Percentiles rank a stretch among this genome's conserved stretches.
phyloP scores from a whole-genome alignment of 2,797 vertebrate genomes.

The Distichodus sexfasciatus region DNA sequence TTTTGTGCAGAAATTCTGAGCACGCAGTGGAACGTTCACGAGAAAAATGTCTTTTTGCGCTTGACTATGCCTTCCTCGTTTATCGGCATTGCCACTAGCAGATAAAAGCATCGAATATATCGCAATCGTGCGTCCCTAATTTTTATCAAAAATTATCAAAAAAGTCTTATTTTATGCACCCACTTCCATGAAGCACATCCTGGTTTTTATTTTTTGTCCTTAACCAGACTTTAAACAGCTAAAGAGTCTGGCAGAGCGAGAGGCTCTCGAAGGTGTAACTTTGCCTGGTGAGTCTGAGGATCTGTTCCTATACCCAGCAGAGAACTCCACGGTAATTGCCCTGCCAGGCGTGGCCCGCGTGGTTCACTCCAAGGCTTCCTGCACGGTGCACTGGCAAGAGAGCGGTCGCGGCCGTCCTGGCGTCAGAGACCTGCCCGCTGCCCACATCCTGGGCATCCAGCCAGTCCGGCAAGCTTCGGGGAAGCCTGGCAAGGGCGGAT shows the following conservation, averaged over 20 bases:
- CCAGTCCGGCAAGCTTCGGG: slow-evolving; percentile 55
- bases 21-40: no score
- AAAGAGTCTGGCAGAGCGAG: slow-evolving; percentile 89
- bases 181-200: not conserved
- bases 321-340: slow-evolving; percentile 84
- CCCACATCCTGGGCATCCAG: slow-evolving; percentile 92
- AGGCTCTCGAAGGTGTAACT: slow-evolving; percentile 73
- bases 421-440: slow-evolving; percentile 86
- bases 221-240: slow-evolving; percentile 73
- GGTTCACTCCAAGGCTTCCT: slow-evolving; percentile 97
- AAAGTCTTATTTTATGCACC: not conserved
- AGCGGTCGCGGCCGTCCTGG: slow-evolving; percentile 87
- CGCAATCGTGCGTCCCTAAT: no score
- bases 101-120: no score
- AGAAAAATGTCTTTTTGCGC: no score
- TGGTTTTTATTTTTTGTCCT: slow-evolving; percentile 40
- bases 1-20: no score
- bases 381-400: slow-evolving; percentile 97
- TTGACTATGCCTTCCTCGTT: no score
- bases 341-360: slow-evolving; percentile 94
- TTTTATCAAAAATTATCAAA: no score
- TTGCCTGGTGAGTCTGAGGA: slow-evolving; percentile 68
- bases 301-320: slow-evolving; percentile 89
- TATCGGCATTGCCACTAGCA: no score
- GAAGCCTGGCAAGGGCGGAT: slow-evolving; percentile 61